Conservation (phyloP, 2,797 vertebrate genomes). For the Enteromius radiatus region DNA sequence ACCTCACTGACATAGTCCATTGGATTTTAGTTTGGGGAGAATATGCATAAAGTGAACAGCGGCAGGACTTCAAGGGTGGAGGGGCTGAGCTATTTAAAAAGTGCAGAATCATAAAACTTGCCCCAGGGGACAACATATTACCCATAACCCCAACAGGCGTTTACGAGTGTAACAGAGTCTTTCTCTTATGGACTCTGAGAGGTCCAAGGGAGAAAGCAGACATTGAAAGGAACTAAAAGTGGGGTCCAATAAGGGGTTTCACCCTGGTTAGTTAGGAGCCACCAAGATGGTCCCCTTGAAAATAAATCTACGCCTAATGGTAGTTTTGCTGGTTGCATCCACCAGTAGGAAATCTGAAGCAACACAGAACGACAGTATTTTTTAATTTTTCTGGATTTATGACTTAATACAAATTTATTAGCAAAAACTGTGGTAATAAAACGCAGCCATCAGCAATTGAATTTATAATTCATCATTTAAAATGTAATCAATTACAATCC, state of each 20-base stretch:
- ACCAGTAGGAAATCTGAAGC: not conserved
- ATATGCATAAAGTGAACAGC: constrained; percentile 54
- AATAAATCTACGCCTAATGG: not conserved
- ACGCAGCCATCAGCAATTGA: not conserved
- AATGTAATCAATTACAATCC: not conserved
- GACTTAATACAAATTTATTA: not conserved
- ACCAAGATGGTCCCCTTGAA: not conserved
- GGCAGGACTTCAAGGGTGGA: constrained; percentile 58
- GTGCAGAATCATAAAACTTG: constrained; percentile 69
- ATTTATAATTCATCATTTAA: not conserved
- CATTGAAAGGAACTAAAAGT: not conserved
- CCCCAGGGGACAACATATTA: constrained; percentile 67
- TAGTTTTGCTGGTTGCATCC: not conserved
- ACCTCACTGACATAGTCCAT: constrained; percentile 72
- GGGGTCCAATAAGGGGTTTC: not conserved
- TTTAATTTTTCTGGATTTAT: not conserved
- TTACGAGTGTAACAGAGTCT: constrained; percentile 66
- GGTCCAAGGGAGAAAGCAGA: constrained; percentile 28
- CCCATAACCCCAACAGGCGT: constrained; percentile 69
- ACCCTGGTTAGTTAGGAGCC: not conserved
- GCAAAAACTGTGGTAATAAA: not conserved
- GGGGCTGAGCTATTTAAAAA: constrained; percentile 68
- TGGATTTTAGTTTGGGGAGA: constrained; percentile 70
- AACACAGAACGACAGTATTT: not conserved
- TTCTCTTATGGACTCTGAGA: constrained; percentile 38